phyloP scores from a whole-genome alignment of 2,888 invertebrate species.

The Tipula unca region DNA sequence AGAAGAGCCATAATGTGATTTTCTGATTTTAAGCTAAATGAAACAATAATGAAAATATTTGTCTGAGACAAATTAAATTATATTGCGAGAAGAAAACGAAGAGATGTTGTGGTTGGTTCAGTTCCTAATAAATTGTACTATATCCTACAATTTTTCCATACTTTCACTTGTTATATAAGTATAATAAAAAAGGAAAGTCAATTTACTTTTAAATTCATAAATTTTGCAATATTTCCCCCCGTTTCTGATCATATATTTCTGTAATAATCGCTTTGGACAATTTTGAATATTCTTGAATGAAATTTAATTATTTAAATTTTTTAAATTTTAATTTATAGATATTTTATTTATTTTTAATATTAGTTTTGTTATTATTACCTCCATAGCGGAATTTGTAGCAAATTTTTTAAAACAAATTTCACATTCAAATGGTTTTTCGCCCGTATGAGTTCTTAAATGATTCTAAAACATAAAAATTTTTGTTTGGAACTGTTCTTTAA shows the following conservation, averaged over 20 bases:
- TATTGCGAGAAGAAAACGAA: too few species aligned
- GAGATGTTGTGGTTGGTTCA: too few species aligned
- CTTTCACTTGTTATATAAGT: too few species aligned
- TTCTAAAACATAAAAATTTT: constrained; percentile 17
- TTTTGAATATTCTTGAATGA: background rate
- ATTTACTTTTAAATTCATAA: too few species aligned
- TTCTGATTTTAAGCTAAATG: too few species aligned
- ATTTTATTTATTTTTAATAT: background rate
- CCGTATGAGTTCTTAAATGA: constrained; percentile 19
- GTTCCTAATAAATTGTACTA: too few species aligned
- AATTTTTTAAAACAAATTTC: constrained; percentile 19
- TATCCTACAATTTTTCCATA: too few species aligned
- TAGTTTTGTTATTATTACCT: constrained; percentile 17
- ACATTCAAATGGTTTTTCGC: constrained; percentile 19
- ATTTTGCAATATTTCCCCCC: background rate
- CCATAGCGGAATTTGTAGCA: constrained; percentile 15
- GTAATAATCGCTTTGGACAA: background rate
- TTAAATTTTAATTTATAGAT: background rate
- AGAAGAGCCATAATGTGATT: too few species aligned
- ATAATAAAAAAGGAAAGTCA: too few species aligned
- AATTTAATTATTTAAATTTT: background rate
- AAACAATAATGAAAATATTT: too few species aligned
- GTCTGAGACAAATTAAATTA: too few species aligned
- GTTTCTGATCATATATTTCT: background rate
- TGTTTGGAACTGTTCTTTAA: background rate